Evolutionary conservation across 2,888 invertebrate genomes (phyloP), one percentile per base, ranked within the genome.

Genomic region (Cantharis rufa): DNA sequence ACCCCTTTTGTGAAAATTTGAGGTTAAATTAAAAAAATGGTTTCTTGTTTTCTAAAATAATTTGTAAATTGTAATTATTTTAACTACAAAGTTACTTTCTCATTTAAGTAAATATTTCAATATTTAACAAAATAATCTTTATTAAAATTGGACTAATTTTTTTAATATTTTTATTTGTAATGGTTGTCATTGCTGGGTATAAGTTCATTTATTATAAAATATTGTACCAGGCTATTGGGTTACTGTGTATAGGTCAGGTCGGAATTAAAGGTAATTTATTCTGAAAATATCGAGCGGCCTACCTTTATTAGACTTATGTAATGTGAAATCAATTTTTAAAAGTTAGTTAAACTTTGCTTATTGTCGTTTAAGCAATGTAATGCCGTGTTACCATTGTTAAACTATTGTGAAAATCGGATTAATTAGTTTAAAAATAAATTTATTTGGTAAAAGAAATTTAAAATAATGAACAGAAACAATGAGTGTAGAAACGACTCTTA

Each of bases 231-330:
- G 77, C 66, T 71, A 74, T 70, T 70, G 69, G 78, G 78, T 78
- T 74, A 75, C 66, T 27, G 68, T 75, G 75, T 75, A 72, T 74
- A 71, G 78, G 78, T 75, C 78, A 76, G 75, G 76, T 75, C 78
- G 76, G 74, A 80, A 74, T 76, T 80, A 77, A 72, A 77, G 73
- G 80, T 80, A 78, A 82, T 81, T 79, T 81, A 77, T 77, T 76
- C 74, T 64, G 72, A 78, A 76, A 78, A 75, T 83, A 84, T 84
- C 80, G 84, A 84, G 75, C 81, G 84, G 83, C 84, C 84, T 83
- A 84, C 82, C 83, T 83, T 79, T 68, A 71, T 72, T 66, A 70
- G 64, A 32, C 69, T 64, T 74, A 69, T 81, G 80, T 79, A 81
- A 82, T 80, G 79, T 78, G 79, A 62, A 72, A 78, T 78, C 78